Conservation (phyloP, 1,140 invertebrate genomes). For the Onthophagus taurus region DNA sequence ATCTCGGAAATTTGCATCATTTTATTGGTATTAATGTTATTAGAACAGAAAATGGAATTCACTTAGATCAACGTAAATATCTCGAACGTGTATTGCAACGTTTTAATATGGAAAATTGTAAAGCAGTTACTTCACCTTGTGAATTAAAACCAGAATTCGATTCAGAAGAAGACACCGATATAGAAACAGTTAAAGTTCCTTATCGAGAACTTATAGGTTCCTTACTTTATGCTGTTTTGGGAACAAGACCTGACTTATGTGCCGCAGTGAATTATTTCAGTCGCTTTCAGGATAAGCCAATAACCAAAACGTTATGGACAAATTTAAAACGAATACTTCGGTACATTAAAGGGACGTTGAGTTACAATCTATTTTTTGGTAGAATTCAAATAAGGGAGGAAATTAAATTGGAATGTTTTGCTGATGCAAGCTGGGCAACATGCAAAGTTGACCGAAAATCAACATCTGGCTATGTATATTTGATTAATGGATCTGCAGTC, state of each 20-base stretch:
- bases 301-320: background rate
- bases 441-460: background rate
- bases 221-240: no score
- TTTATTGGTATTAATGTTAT: no score
- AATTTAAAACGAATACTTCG: background rate
- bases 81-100: no score
- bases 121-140: background rate
- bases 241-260: no score
- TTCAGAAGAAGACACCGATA: background rate
- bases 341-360: background rate
- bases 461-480: background rate
- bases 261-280: no score
- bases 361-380: background rate
- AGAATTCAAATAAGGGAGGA: background rate
- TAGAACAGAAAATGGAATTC: no score
- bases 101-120: background rate
- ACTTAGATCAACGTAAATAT: no score
- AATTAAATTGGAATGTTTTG: background rate
- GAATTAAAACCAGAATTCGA: background rate
- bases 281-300: background rate
- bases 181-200: background rate
- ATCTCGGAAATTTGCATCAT: slow-evolving; percentile 4
- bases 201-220: background rate
- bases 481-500: background rate
- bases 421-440: background rate